phyloP scores from a whole-genome alignment of 2,888 invertebrate genomes.

The Nemotelus nigrinus region DNA sequence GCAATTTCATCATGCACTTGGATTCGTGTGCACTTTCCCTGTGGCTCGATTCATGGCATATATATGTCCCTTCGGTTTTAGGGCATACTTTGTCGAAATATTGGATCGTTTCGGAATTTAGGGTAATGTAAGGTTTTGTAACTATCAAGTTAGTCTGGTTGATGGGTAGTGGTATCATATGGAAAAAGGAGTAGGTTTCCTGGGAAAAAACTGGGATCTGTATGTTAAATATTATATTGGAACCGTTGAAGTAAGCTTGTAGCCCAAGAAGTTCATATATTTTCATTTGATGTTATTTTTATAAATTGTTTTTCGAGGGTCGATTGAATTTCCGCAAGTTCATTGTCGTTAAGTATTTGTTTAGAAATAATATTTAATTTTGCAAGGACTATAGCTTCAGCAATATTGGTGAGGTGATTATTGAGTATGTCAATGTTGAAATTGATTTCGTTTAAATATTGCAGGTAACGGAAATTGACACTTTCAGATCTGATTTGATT shows the following conservation, averaged over 20 bases:
- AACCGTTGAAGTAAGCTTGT: conserved; percentile 19
- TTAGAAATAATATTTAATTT: conserved; percentile 45
- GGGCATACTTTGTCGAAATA: not conserved
- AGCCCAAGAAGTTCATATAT: conserved; percentile 33
- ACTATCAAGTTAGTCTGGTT: too few species aligned
- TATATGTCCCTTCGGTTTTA: not conserved
- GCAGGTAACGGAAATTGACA: conserved; percentile 2
- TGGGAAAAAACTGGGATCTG: conserved; percentile 16
- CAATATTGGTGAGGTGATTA: conserved; percentile 27
- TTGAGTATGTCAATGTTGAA: conserved; percentile 38
- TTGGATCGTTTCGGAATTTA: too few species aligned
- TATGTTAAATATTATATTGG: conserved; percentile 35
- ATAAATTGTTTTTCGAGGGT: conserved; percentile 20
- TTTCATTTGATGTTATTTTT: conserved; percentile 28
- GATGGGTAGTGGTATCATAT: conserved; percentile 26
- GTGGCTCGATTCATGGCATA: too few species aligned
- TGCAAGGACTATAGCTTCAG: conserved; percentile 40
- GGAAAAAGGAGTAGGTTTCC: conserved; percentile 26
- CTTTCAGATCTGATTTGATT: not conserved
- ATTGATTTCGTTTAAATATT: conserved; percentile 30
- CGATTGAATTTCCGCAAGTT: conserved; percentile 16
- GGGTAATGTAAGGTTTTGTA: too few species aligned
- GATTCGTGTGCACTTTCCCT: too few species aligned
- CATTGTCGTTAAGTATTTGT: conserved; percentile 38
- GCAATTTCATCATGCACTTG: not conserved